phyloP scores from a whole-genome alignment of 1,140 invertebrate genomes.

The Drosophila pseudoobscura region DNA sequence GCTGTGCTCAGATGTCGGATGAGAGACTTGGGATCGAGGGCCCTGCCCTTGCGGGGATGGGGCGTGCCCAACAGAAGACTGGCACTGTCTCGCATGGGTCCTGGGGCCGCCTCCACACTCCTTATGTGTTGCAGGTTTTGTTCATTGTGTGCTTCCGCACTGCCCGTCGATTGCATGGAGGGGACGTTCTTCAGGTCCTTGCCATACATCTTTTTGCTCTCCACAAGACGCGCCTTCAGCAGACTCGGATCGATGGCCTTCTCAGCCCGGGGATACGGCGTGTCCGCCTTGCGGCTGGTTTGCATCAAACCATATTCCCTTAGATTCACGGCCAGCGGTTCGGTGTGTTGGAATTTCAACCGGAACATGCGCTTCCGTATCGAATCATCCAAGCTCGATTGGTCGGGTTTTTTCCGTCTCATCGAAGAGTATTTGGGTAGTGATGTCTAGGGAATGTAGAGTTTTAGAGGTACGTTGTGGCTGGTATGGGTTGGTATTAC shows the following conservation, averaged over 20 bases:
- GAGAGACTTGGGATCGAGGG: slow-evolving; percentile 10
- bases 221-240: slow-evolving; percentile 32
- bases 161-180: background rate
- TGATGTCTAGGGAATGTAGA: no score
- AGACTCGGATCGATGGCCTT: slow-evolving; percentile 10
- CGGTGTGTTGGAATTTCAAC: background rate
- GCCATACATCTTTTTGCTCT: background rate
- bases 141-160: background rate
- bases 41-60: slow-evolving; percentile 32
- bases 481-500: no score
- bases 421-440: background rate
- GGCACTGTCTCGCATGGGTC: no score
- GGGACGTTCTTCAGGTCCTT: no score
- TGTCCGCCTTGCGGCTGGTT: slow-evolving; percentile 3
- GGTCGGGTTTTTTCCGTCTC: background rate
- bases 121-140: no score
- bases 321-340: background rate
- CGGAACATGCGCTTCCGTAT: background rate
- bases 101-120: no score
- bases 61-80: slow-evolving; percentile 30
- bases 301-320: slow-evolving; percentile 52
- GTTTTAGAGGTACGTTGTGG: no score
- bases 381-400: no score
- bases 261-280: slow-evolving; percentile 39
- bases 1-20: background rate